These are phyloP conservation scores for Mongoloraphidia duomilia DNA, from an alignment of 2,888 invertebrate genomes.

Conservation along the genomic window DNA sequence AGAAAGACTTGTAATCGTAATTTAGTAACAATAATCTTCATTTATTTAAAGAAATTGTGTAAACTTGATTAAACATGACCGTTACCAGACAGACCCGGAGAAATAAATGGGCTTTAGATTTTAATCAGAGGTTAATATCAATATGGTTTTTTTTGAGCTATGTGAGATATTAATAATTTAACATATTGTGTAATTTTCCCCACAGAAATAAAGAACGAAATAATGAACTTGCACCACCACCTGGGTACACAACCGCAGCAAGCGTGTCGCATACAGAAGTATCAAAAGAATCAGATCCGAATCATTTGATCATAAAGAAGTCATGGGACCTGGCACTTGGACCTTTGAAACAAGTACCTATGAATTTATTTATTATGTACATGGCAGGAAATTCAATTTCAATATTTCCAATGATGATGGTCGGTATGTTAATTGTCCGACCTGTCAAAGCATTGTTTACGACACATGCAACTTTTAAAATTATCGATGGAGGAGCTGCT, in stretches of 20 bases:
- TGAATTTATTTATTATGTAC: constrained; percentile 99
- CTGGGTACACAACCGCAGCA: constrained; percentile 66
- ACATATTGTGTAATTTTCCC: neutral
- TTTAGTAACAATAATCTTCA: no score
- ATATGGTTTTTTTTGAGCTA: neutral
- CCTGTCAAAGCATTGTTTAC: constrained; percentile 92
- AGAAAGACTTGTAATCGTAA: no score
- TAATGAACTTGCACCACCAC: constrained; percentile 58
- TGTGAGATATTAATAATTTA: neutral
- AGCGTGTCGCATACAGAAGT: constrained; percentile 62
- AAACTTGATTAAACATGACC: neutral
- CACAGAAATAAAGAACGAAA: constrained; percentile 12
- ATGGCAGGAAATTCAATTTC: constrained; percentile 99
- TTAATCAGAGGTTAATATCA: neutral
- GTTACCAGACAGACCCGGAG: constrained; percentile 1
- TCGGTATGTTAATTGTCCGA: constrained; percentile 94
- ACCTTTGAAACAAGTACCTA: constrained; percentile 91
- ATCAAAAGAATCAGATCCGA: constrained; percentile 68
- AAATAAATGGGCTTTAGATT: constrained; percentile 4
- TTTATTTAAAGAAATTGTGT: no score
- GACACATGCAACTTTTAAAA: constrained; percentile 79
- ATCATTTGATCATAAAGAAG: constrained; percentile 78
- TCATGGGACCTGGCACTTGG: constrained; percentile 94
- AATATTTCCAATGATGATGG: constrained; percentile 99
- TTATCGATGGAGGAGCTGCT: constrained; percentile 80